Conservation (phyloP, 92 coral and sea anemone species). For the Porites divaricata region DNA sequence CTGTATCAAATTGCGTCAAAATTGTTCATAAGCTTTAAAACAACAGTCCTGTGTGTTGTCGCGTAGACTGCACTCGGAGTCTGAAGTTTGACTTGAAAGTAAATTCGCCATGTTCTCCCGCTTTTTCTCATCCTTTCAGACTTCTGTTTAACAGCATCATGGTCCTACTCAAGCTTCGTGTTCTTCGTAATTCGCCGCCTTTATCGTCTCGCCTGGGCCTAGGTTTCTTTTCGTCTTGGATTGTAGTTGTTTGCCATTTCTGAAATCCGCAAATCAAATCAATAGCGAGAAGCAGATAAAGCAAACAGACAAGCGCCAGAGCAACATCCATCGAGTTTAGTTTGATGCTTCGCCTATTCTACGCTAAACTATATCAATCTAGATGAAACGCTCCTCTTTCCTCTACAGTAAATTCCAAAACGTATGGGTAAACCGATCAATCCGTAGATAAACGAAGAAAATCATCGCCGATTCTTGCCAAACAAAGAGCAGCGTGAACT, state of each 20-base stretch:
- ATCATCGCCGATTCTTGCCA: background rate
- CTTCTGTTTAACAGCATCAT: constrained; percentile 47
- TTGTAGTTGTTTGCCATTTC: constrained; percentile 27
- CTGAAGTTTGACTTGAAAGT: no score
- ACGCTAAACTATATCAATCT: no score
- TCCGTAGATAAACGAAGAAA: background rate
- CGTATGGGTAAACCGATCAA: background rate
- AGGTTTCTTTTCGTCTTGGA: background rate
- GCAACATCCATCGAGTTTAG: constrained; percentile 25
- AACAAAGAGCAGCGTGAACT: background rate
- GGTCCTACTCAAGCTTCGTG: constrained; percentile 28
- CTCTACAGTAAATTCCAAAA: background rate
- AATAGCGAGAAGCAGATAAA: constrained; percentile 28
- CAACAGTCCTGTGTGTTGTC: no score
- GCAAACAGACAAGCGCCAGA: constrained; percentile 21
- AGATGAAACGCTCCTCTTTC: no score
- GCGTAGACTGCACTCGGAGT: no score
- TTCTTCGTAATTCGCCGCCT: constrained; percentile 13
- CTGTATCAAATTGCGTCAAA: no score
- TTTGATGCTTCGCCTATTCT: background rate
- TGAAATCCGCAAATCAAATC: constrained; percentile 38
- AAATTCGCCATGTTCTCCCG: background rate
- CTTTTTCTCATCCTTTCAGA: constrained; percentile 16
- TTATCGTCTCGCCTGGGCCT: background rate
- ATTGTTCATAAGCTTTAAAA: no score